phyloP scores from a whole-genome alignment of 2,113 vertebrate species.

The Puma concolor region DNA sequence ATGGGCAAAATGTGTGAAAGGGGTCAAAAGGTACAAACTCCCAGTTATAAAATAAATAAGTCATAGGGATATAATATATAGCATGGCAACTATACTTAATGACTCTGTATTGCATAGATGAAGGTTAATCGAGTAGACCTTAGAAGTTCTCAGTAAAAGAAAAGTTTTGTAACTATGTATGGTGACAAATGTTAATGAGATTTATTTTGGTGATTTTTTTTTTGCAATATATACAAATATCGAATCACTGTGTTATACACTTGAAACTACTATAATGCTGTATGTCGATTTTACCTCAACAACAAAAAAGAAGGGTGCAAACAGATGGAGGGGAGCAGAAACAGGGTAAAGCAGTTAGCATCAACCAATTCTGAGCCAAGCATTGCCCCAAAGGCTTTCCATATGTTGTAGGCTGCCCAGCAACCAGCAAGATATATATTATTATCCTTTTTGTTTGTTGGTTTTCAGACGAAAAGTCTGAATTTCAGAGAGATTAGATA shows the following conservation, averaged over 20 bases:
- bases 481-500: constrained; percentile 21
- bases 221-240: not conserved
- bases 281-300: not conserved
- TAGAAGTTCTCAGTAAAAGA: not conserved
- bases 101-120: not conserved
- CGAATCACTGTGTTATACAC: not conserved
- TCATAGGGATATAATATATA: too few species aligned
- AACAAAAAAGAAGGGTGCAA: not conserved
- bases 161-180: not conserved
- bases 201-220: not conserved
- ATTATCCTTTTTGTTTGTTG: not conserved
- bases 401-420: not conserved
- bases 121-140: not conserved
- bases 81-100: not conserved
- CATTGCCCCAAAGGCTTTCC: not conserved
- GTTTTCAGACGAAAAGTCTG: not conserved
- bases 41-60: not conserved
- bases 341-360: not conserved
- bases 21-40: not conserved
- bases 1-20: not conserved
- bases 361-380: not conserved
- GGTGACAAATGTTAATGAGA: not conserved
- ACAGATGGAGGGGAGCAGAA: not conserved
- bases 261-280: not conserved
- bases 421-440: not conserved